Base-by-base conservation (phyloP, 2,888 invertebrate genomes). In the Syrista parreyssii region DNA sequence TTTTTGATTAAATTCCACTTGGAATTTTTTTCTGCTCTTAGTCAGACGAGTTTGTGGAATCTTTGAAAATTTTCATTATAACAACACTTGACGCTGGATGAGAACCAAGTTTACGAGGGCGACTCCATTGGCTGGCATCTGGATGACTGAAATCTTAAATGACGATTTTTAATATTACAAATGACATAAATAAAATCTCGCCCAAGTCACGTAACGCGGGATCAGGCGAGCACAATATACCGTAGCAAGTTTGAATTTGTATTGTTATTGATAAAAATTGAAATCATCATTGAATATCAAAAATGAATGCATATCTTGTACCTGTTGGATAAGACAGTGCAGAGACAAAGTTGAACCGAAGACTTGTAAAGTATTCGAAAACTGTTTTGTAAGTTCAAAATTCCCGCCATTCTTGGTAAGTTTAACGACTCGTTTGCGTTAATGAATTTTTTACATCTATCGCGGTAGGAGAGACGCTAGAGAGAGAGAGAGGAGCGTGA, bases 41-140 rank as follows among this genome's bases (percentile, higher is more conserved):
- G 55, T 9, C 4, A 23, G 23, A 55, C 0, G 0, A 55, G 23
- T 2, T 55, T 55, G 23, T 55, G 23, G 23, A 23, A 55, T 55
- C 9, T 55, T 55, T 6, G 55, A 55, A 0, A 55, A 9, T 55
- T 15, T 55, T 6, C 0, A 15, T 40, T 55, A 1, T 55, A 1
- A 2, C 23, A 12, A 23, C 1, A 55, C 23, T 55, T 23, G 55
- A 9, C 9, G 23, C 23, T 32, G 72, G 73, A 74, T 76, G 79
- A 78, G 80, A 81, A 76, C 75, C 79, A 11, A 76, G 73, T 73
- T 32, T 9, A 30, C 15, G 76, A 78, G 79, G 80, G 80, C 80
- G 79, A 75, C 78, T 68, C 23, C 55, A 6, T 55, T 55, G 55
- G 55, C 9, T 55, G 4, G 1, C 34, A 3, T 34, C 34, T 34